Evolutionary conservation across 2,113 vertebrate species (phyloP).

Genomic region (Scortum barcoo): DNA sequence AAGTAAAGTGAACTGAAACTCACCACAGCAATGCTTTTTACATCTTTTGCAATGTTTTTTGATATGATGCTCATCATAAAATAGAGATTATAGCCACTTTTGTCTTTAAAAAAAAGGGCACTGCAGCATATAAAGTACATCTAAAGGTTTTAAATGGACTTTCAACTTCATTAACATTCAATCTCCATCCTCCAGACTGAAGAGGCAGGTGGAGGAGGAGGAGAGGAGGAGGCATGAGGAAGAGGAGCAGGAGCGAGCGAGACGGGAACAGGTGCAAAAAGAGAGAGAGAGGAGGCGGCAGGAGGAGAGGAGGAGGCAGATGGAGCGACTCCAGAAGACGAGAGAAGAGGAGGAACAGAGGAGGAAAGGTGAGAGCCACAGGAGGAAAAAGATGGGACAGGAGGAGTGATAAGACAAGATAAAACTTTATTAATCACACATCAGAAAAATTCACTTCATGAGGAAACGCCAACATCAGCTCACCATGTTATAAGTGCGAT

Average conservation of each 20-base stretch:
- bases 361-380: slow-evolving; percentile 81
- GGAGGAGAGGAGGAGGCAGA: slow-evolving; percentile 77
- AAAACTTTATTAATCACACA: no score
- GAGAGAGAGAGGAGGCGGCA: slow-evolving; percentile 70
- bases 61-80: no score
- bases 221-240: slow-evolving; percentile 49
- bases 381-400: slow-evolving; percentile 48
- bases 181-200: slow-evolving; percentile 48
- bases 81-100: no score
- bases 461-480: no score
- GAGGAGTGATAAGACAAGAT: slow-evolving; percentile 60
- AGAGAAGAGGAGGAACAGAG: slow-evolving; percentile 83
- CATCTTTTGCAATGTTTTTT: no score
- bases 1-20: no score
- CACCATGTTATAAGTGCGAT: no score
- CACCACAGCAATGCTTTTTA: no score
- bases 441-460: no score
- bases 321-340: slow-evolving; percentile 76
- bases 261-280: slow-evolving; percentile 63
- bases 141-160: neutral
- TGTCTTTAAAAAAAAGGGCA: no score
- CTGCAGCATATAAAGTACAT: neutral
- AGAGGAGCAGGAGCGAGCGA: slow-evolving; percentile 56
- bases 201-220: slow-evolving; percentile 66
- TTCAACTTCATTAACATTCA: neutral